These are phyloP conservation scores for Actias luna DNA, from an alignment of 2,888 invertebrate species.

Conservation along the genomic window DNA sequence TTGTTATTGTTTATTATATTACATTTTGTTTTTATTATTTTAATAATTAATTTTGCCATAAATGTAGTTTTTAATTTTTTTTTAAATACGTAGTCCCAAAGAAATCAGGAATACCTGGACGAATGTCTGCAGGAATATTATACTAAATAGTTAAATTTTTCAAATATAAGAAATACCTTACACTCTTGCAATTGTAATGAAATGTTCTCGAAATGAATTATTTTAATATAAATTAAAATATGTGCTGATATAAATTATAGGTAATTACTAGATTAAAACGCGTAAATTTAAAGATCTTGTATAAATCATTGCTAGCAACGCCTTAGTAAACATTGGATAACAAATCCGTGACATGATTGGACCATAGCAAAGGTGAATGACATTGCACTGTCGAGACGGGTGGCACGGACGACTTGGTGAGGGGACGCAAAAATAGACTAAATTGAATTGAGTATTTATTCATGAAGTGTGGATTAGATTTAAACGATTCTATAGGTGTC, in stretches of 20 bases:
- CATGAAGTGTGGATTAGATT: slow-evolving; percentile 27
- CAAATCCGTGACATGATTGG: slow-evolving; percentile 6
- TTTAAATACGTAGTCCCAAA: too few relatives aligned
- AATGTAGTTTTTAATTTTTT: too few relatives aligned
- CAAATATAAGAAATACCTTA: too few relatives aligned
- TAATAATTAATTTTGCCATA: too few relatives aligned
- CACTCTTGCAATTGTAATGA: too few relatives aligned
- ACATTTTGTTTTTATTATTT: too few relatives aligned
- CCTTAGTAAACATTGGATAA: background rate
- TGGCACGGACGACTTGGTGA: slow-evolving; percentile 27
- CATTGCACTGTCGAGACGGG: slow-evolving; percentile 32
- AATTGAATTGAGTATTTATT: slow-evolving; percentile 30
- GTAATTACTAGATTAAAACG: background rate
- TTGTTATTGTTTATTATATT: too few relatives aligned
- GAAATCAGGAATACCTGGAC: too few relatives aligned
- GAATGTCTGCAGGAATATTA: too few relatives aligned
- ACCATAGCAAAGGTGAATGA: slow-evolving; percentile 40
- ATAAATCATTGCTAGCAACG: background rate
- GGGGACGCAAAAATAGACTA: slow-evolving; percentile 42
- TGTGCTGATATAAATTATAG: background rate
- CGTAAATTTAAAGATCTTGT: background rate
- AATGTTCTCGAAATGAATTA: too few relatives aligned
- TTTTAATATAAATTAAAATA: background rate
- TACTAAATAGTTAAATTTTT: too few relatives aligned
- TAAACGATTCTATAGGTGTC: slow-evolving; percentile 17